phyloP scores from a whole-genome alignment of 1,140 invertebrate species.

The Diploscapter pachys region DNA sequence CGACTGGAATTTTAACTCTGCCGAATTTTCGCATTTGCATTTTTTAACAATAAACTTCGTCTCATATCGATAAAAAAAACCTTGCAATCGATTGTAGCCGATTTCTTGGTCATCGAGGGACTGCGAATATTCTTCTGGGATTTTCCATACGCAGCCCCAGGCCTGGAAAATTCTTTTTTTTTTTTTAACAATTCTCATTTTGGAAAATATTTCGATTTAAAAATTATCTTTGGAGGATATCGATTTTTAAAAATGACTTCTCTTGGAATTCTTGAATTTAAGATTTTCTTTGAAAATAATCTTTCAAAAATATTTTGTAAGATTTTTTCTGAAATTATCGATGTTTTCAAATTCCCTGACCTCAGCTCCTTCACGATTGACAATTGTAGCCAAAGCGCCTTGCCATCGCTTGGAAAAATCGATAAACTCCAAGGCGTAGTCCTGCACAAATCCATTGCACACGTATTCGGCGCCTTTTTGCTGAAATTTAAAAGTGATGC shows the following conservation, averaged over 20 bases:
- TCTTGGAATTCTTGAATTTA: too few species aligned
- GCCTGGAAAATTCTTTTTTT: not conserved
- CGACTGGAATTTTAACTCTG: too few species aligned
- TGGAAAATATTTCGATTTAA: not conserved
- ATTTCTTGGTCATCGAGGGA: conserved; percentile 16
- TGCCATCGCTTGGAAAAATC: conserved; percentile 13
- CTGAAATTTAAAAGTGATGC: too few species aligned
- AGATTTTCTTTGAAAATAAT: too few species aligned
- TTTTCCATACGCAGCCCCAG: conserved; percentile 23
- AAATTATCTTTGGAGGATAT: too few species aligned
- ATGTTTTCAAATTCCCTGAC: not conserved
- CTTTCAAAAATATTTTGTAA: too few species aligned
- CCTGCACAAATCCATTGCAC: conserved; percentile 9
- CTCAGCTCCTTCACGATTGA: conserved; percentile 7
- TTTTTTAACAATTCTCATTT: not conserved
- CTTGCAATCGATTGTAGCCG: too few species aligned
- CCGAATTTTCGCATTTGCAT: too few species aligned
- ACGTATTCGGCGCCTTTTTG: not conserved
- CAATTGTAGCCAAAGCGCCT: conserved; percentile 14
- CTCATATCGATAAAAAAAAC: too few species aligned
- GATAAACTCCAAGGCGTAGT: conserved; percentile 9
- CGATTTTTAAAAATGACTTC: too few species aligned
- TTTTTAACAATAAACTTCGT: too few species aligned
- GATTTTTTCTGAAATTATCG: too few species aligned
- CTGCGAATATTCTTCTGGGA: conserved; percentile 17